Conservation (phyloP, 2,888 invertebrate genomes). For the Conus canariensis region DNA sequence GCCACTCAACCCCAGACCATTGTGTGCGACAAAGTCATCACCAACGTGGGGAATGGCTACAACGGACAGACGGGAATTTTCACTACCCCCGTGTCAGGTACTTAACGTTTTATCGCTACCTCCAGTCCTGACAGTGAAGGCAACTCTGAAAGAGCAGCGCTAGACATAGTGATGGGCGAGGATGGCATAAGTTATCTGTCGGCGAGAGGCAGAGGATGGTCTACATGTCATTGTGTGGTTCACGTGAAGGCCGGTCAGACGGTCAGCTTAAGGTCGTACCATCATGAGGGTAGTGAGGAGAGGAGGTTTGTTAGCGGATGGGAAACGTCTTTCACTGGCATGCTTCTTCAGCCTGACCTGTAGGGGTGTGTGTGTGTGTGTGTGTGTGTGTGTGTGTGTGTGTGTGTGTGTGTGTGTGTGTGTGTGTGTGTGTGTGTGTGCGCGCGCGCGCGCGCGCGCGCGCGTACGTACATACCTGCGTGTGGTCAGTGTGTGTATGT, state of each 20-base stretch:
- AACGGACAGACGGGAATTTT: not conserved
- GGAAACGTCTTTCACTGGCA: not conserved
- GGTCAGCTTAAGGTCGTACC: not conserved
- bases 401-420: too few species aligned
- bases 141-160: not conserved
- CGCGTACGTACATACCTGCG: too few species aligned
- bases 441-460: too few species aligned
- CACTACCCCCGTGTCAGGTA: conserved; percentile 8
- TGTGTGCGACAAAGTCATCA: not conserved
- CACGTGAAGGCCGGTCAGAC: not conserved
- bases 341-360: not conserved
- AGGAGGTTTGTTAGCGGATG: not conserved
- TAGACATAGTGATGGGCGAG: not conserved
- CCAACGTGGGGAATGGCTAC: not conserved
- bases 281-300: too few species aligned
- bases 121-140: not conserved
- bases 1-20: not conserved
- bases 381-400: too few species aligned
- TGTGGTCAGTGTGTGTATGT: too few species aligned
- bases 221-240: not conserved
- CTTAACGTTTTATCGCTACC: not conserved
- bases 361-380: not conserved
- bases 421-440: too few species aligned
- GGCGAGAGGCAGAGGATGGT: not conserved
- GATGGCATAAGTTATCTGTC: not conserved